A percentile compares a stretch with the other conserved stretches of the same genome.
phyloP scores from a whole-genome alignment of 2,888 invertebrate species.

The Lamellibrachia satsuma region DNA sequence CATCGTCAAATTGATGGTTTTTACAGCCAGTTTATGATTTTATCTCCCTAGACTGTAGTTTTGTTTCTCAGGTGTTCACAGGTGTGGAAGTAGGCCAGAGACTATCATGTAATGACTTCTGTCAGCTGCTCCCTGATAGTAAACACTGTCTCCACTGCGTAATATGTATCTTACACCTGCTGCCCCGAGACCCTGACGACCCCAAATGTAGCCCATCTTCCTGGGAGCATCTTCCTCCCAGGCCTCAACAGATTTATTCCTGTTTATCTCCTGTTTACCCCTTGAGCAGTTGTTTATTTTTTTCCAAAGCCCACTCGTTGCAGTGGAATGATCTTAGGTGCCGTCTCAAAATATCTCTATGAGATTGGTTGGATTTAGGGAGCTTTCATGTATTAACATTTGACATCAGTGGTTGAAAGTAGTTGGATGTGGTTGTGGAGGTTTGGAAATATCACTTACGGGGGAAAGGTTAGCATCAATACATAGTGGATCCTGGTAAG shows the following conservation, averaged over 20 bases:
- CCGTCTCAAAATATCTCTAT: not conserved
- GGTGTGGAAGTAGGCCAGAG: not conserved
- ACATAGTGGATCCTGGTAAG: not conserved
- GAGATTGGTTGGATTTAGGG: not conserved
- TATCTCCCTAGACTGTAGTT: not conserved
- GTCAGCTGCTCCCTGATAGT: not conserved
- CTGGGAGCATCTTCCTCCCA: slow-evolving; percentile 1
- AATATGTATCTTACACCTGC: not conserved
- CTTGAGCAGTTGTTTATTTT: not conserved
- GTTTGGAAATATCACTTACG: not conserved
- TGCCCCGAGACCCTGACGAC: not conserved
- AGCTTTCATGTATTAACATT: not conserved
- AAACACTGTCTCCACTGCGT: not conserved
- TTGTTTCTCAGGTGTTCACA: not conserved
- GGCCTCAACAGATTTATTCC: not conserved
- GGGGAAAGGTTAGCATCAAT: not conserved
- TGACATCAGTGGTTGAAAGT: not conserved
- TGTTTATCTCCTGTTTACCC: not conserved
- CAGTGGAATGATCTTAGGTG: not conserved
- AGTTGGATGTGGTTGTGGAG: not conserved
- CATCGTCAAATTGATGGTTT: no score
- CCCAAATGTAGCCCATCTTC: not conserved
- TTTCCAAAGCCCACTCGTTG: not conserved
- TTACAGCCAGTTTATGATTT: not conserved
- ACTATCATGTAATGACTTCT: not conserved